These are phyloP conservation scores for Uropsilus gracilis DNA, from an alignment of 2,113 vertebrate species.

Conservation along the genomic window DNA sequence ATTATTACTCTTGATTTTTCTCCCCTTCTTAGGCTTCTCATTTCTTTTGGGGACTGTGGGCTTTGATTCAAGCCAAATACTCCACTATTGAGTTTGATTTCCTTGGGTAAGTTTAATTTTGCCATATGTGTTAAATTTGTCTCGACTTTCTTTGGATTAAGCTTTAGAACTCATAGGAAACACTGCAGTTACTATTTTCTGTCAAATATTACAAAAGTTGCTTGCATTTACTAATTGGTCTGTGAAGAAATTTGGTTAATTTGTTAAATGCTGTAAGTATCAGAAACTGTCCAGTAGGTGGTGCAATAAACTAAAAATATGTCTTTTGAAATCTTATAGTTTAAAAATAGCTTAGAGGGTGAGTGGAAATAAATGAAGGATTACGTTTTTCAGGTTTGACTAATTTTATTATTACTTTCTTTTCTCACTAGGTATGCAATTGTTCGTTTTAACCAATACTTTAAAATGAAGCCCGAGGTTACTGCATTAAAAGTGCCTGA, in stretches of 20 bases:
- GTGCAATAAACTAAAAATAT: slow-evolving; percentile 65
- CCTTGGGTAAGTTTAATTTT: slow-evolving; percentile 90
- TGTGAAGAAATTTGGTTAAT: background rate
- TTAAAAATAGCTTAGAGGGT: background rate
- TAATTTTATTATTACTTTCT: slow-evolving; percentile 45
- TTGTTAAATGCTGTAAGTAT: background rate
- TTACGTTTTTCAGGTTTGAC: slow-evolving; percentile 41
- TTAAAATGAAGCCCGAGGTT: slow-evolving; percentile 97
- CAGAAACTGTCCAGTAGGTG: slow-evolving; percentile 80
- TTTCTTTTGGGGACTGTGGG: slow-evolving; percentile 99
- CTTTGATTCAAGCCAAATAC: slow-evolving; percentile 97
- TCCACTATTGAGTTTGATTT: slow-evolving; percentile 99
- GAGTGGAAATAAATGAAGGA: background rate
- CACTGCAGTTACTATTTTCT: background rate
- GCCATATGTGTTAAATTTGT: background rate
- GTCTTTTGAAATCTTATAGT: background rate
- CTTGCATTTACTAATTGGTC: background rate
- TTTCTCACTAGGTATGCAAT: slow-evolving; percentile 91
- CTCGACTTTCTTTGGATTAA: background rate
- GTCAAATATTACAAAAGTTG: background rate
- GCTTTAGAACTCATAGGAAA: background rate
- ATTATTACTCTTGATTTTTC: slow-evolving; percentile 34
- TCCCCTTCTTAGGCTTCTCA: slow-evolving; percentile 93
- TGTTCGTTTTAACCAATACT: slow-evolving; percentile 97
- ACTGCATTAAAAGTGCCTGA: slow-evolving; percentile 91